These are phyloP conservation scores for Girardia tigrina DNA, from an alignment of 2,888 invertebrate species.

Conservation along the genomic window DNA sequence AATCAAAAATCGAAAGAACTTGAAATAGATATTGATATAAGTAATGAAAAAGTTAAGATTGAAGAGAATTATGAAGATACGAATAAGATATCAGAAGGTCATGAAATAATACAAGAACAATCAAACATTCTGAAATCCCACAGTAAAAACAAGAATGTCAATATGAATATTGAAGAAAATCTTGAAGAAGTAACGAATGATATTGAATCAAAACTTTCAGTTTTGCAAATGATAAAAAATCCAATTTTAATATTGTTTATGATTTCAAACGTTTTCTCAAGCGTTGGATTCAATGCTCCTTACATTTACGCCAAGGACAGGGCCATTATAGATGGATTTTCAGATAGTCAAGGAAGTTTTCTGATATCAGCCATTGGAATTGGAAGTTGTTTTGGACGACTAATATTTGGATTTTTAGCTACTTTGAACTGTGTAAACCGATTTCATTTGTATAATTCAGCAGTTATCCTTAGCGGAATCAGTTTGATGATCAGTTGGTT, in stretches of 20 bases:
- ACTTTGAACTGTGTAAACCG: slow-evolving; percentile 64
- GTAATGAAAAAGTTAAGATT: background rate
- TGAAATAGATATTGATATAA: background rate
- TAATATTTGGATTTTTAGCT: slow-evolving; percentile 53
- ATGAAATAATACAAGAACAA: no score
- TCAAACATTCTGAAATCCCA: no score
- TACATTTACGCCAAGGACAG: slow-evolving; percentile 69
- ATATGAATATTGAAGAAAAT: background rate
- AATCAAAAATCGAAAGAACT: background rate
- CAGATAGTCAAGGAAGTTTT: slow-evolving; percentile 55
- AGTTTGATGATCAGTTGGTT: slow-evolving; percentile 67
- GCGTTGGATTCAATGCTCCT: slow-evolving; percentile 81
- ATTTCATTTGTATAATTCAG: slow-evolving; percentile 71
- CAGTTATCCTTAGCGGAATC: slow-evolving; percentile 72
- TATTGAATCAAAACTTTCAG: no score
- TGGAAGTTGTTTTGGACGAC: slow-evolving; percentile 77
- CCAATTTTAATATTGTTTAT: slow-evolving; percentile 74
- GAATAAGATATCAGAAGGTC: no score
- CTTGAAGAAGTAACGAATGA: no score
- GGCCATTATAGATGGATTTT: slow-evolving; percentile 52
- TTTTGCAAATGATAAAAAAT: slow-evolving; percentile 64
- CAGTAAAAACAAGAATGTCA: background rate
- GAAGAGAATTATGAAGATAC: no score
- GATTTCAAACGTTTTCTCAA: slow-evolving; percentile 75
- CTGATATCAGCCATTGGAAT: slow-evolving; percentile 76